These are phyloP conservation scores for Dolichopus griseipennis DNA, from an alignment of 2,888 invertebrate species.

Conservation along the genomic window DNA sequence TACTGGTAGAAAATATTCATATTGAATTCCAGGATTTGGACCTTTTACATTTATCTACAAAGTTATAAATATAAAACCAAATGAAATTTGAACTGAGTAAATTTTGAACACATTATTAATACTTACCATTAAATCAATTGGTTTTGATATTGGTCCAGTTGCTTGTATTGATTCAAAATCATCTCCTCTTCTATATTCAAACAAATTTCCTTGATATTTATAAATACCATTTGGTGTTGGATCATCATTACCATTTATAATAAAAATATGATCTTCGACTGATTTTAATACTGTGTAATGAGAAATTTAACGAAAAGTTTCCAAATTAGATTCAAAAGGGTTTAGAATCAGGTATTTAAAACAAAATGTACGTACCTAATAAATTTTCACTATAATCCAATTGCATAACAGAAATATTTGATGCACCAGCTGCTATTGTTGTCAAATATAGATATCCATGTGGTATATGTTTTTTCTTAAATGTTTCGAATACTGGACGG, in stretches of 20 bases:
- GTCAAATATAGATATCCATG: slow-evolving; percentile 75
- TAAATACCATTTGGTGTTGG: slow-evolving; percentile 61
- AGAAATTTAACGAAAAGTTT: slow-evolving; percentile 7
- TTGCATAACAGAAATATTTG: slow-evolving; percentile 75
- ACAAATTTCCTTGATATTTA: slow-evolving; percentile 66
- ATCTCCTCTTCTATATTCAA: slow-evolving; percentile 62
- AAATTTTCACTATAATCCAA: slow-evolving; percentile 68
- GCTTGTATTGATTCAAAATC: slow-evolving; percentile 38
- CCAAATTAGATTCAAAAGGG: too few species aligned
- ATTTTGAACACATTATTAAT: background rate
- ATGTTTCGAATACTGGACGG: slow-evolving; percentile 69
- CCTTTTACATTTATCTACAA: slow-evolving; percentile 66
- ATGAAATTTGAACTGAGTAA: too few species aligned
- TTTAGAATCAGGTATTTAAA: too few species aligned
- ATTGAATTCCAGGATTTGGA: slow-evolving; percentile 74
- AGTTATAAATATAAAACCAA: slow-evolving; percentile 17
- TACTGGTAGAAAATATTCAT: slow-evolving; percentile 72
- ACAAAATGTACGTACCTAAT: slow-evolving; percentile 53
- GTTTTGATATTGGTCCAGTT: slow-evolving; percentile 31
- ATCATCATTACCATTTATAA: slow-evolving; percentile 74
- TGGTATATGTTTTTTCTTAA: slow-evolving; percentile 65
- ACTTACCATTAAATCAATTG: slow-evolving; percentile 33
- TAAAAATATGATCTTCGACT: slow-evolving; percentile 65
- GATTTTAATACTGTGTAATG: slow-evolving; percentile 58
- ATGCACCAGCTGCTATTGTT: slow-evolving; percentile 74